These are phyloP conservation scores for Mycetomoellerius zeteki DNA, from an alignment of 1,140 invertebrate species.

Conservation along the genomic window DNA sequence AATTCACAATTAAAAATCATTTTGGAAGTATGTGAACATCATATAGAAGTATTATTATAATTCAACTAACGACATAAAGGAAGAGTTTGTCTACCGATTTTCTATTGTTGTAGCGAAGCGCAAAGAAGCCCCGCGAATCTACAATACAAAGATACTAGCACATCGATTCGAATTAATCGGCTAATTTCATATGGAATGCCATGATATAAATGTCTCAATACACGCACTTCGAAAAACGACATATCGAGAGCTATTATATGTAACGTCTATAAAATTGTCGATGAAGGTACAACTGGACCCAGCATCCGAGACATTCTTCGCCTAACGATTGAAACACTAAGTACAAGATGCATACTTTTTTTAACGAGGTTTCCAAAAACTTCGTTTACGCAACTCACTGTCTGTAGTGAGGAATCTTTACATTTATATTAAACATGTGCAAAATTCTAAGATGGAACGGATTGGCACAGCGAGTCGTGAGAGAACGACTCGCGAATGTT, in stretches of 20 bases:
- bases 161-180: constrained; percentile 51
- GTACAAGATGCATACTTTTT: constrained; percentile 1
- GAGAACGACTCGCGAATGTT: constrained; percentile 2
- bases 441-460: constrained; percentile 68
- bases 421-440: constrained; percentile 51
- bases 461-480: constrained; percentile 63
- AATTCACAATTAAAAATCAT: constrained; percentile 23
- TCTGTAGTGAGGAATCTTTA: constrained; percentile 4
- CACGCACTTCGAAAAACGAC: constrained; percentile 22
- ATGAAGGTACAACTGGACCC: constrained; percentile 9
- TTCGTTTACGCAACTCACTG: not conserved
- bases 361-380: not conserved
- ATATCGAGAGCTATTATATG: constrained; percentile 16
- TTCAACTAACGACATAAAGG: constrained; percentile 1
- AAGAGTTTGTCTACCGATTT: not conserved
- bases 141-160: constrained; percentile 50
- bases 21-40: not conserved
- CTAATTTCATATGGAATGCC: constrained; percentile 54
- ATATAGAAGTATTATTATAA: constrained; percentile 24
- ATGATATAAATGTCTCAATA: constrained; percentile 27
- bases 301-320: not conserved
- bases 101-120: not conserved
- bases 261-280: constrained; percentile 17
- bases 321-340: not conserved
- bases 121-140: constrained; percentile 9